Percentiles rank a stretch among this genome's conserved stretches.
Conservation (phyloP, 2,888 invertebrate species). For the Thumatha senex region DNA sequence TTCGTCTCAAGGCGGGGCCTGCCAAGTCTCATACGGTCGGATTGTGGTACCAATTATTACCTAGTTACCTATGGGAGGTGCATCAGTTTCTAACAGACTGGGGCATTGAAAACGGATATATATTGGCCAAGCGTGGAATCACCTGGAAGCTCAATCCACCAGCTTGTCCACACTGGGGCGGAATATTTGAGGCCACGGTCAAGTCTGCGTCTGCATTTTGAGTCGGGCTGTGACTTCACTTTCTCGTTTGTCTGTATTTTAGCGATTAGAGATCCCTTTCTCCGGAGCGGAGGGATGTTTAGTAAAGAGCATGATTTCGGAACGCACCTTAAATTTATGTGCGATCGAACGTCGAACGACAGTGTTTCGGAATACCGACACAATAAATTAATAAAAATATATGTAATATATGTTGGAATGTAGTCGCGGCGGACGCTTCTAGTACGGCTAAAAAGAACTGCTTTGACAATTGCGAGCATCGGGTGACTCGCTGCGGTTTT, state of each 20-base stretch:
- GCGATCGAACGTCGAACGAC: not conserved
- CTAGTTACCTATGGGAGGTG: not conserved
- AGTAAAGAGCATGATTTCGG: not conserved
- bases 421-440: too few relatives aligned
- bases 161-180: conserved; percentile 9
- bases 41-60: not conserved
- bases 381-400: too few relatives aligned
- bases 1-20: not conserved
- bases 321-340: not conserved
- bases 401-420: too few relatives aligned
- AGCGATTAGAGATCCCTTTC: conserved; percentile 2
- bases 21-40: not conserved
- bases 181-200: conserved; percentile 10
- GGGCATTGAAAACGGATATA: not conserved
- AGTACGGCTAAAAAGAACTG: too few relatives aligned
- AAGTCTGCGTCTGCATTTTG: not conserved
- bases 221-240: not conserved
- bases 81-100: not conserved
- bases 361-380: too few relatives aligned
- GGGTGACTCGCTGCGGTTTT: too few relatives aligned
- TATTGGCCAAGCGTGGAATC: not conserved
- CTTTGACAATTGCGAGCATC: too few relatives aligned
- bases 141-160: conserved; percentile 6
- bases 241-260: conserved; percentile 2
- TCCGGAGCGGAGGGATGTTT: not conserved